Percentiles rank a stretch among this genome's conserved stretches.
phyloP scores from a whole-genome alignment of 2,888 invertebrate genomes.

The Morpho achilles region DNA sequence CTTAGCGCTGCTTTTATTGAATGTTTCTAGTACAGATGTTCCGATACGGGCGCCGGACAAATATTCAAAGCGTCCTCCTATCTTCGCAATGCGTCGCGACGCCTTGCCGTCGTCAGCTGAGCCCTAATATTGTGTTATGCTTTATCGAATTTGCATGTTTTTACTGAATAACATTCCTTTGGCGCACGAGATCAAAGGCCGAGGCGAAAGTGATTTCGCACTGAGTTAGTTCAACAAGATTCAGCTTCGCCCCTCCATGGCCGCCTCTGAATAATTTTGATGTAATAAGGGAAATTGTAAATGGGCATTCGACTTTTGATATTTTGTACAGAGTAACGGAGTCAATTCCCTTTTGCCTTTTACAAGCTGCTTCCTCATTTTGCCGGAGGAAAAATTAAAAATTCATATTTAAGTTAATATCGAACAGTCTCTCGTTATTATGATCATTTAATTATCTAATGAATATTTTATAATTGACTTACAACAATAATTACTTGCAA shows the following conservation, averaged over 20 bases:
- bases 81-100: slow-evolving; percentile 42
- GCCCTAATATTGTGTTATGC: slow-evolving; percentile 77
- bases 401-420: slow-evolving; percentile 7
- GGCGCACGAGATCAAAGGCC: slow-evolving; percentile 77
- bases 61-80: slow-evolving; percentile 51
- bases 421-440: not conserved
- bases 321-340: slow-evolving; percentile 37
- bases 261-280: slow-evolving; percentile 72
- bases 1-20: not conserved
- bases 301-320: slow-evolving; percentile 62
- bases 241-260: slow-evolving; percentile 64
- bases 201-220: slow-evolving; percentile 77
- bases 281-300: slow-evolving; percentile 74
- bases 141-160: slow-evolving; percentile 80
- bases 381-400: slow-evolving; percentile 9
- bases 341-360: slow-evolving; percentile 14
- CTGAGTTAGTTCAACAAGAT: slow-evolving; percentile 77
- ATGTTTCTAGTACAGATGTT: not conserved
- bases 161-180: slow-evolving; percentile 79
- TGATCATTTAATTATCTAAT: not conserved
- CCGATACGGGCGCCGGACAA: slow-evolving; percentile 29
- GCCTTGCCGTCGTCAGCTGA: slow-evolving; percentile 42
- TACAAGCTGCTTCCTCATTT: slow-evolving; percentile 9
- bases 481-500: too few species aligned
- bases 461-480: not conserved